These are phyloP conservation scores for Rafetus swinhoei DNA, from an alignment of 2,113 vertebrate genomes.

Conservation along the genomic window DNA sequence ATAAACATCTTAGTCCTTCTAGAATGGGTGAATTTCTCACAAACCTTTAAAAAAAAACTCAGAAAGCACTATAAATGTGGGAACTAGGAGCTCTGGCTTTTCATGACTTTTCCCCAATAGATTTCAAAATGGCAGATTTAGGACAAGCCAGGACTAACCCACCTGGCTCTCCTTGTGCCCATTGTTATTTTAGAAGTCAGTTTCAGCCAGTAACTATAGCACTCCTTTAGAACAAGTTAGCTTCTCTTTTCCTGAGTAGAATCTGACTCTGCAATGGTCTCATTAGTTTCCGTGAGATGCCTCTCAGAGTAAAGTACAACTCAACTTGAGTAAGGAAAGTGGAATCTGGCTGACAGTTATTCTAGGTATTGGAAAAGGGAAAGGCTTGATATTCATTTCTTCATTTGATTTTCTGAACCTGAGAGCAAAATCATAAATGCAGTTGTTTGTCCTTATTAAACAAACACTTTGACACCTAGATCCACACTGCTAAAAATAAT, in stretches of 20 bases:
- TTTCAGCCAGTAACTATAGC: not conserved
- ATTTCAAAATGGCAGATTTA: fast-evolving
- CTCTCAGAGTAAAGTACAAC: not conserved
- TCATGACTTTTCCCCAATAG: fast-evolving
- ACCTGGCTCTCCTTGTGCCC: not conserved
- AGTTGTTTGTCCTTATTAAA: not conserved
- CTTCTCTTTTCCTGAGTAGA: not conserved
- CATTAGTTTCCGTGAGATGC: not conserved
- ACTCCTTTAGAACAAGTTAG: not conserved
- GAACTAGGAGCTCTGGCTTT: not conserved
- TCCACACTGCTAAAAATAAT: not conserved
- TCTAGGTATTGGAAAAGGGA: not conserved
- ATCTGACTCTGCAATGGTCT: not conserved
- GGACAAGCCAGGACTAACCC: not conserved
- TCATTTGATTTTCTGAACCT: not conserved
- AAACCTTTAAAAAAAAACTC: not conserved
- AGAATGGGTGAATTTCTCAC: not conserved
- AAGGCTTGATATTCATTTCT: not conserved
- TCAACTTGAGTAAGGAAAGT: not conserved
- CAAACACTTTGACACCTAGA: not conserved
- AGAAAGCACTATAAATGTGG: not conserved
- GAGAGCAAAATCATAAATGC: not conserved
- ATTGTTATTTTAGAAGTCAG: not conserved
- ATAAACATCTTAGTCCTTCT: not conserved
- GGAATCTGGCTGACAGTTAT: not conserved